These are phyloP conservation scores for Caenorhabditis sulstoni DNA, from an alignment of 2,888 invertebrate species.

Conservation along the genomic window DNA sequence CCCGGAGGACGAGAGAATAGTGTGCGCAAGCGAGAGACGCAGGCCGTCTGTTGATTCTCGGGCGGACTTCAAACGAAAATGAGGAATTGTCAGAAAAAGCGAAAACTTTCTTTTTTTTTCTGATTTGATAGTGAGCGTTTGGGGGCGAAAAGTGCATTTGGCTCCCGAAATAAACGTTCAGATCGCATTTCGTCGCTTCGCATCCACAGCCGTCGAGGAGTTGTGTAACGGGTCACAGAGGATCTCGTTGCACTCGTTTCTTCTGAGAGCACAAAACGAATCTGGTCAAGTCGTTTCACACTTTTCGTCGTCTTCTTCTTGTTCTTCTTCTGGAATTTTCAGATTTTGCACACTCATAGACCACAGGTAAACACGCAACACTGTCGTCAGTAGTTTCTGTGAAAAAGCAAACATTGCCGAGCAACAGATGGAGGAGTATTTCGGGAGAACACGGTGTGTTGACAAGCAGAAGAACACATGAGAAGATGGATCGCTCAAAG, in stretches of 20 bases:
- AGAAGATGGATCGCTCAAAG: no score
- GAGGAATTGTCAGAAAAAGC: not conserved
- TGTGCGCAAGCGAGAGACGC: conserved; percentile 5
- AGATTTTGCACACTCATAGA: conserved; percentile 20
- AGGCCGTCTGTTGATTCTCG: not conserved
- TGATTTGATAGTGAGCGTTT: not conserved
- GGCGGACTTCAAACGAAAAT: conserved; percentile 30
- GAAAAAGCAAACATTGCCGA: conserved; percentile 36
- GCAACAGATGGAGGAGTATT: conserved; percentile 30
- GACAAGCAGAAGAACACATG: conserved; percentile 25
- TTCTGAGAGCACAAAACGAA: no score
- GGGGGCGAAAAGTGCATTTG: not conserved
- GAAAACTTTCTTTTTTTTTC: not conserved
- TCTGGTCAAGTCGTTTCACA: no score
- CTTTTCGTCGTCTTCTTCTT: not conserved
- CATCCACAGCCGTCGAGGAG: no score
- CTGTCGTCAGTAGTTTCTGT: conserved; percentile 27
- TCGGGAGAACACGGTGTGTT: conserved; percentile 42
- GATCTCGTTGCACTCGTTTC: no score
- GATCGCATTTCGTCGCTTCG: not conserved
- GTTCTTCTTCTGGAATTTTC: not conserved
- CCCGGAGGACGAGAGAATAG: not conserved
- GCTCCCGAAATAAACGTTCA: not conserved
- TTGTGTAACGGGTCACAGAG: not conserved
- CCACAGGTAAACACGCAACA: conserved; percentile 39